A percentile compares a stretch with the other conserved stretches of the same genome.
These are phyloP conservation scores for Branchinecta lindahli DNA, from an alignment of 1,140 invertebrate genomes.

Conservation along the genomic window DNA sequence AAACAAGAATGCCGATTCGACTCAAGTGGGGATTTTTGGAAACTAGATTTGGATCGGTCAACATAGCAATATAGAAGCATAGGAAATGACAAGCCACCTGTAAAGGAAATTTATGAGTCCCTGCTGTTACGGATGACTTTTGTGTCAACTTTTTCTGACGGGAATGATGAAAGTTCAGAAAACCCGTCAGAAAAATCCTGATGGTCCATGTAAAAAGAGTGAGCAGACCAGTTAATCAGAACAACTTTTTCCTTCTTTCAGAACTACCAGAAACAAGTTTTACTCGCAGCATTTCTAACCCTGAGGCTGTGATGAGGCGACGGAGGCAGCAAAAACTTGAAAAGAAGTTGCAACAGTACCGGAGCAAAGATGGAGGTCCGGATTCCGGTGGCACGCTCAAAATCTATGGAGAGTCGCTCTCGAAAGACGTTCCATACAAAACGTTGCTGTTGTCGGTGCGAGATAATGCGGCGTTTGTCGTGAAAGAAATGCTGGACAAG, in stretches of 20 bases:
- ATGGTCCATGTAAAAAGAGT: too few relatives aligned
- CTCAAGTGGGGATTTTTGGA: too few relatives aligned
- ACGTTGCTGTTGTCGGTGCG: conserved; percentile 83
- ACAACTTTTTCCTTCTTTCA: conserved; percentile 27
- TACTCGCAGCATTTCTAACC: conserved; percentile 95
- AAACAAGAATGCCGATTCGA: too few relatives aligned
- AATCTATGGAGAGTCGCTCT: conserved; percentile 92
- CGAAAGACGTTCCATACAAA: conserved; percentile 95
- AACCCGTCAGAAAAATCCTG: too few relatives aligned
- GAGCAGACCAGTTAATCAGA: neutral
- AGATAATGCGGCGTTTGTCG: conserved; percentile 77
- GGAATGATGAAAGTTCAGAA: too few relatives aligned
- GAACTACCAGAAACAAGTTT: conserved; percentile 96
- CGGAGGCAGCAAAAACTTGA: conserved; percentile 93
- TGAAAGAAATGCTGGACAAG: conserved; percentile 91
- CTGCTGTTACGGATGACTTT: too few relatives aligned
- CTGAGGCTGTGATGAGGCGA: conserved; percentile 94
- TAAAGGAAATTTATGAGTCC: too few relatives aligned
- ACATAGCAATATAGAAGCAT: too few relatives aligned
- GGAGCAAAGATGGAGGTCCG: conserved; percentile 40
- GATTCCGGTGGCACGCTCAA: conserved; percentile 86
- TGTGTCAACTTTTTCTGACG: too few relatives aligned
- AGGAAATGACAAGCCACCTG: too few relatives aligned
- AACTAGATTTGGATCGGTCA: too few relatives aligned
- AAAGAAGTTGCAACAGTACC: conserved; percentile 88